Conservation (phyloP, 2,113 vertebrate species). For the Cheirogaleus medius region DNA sequence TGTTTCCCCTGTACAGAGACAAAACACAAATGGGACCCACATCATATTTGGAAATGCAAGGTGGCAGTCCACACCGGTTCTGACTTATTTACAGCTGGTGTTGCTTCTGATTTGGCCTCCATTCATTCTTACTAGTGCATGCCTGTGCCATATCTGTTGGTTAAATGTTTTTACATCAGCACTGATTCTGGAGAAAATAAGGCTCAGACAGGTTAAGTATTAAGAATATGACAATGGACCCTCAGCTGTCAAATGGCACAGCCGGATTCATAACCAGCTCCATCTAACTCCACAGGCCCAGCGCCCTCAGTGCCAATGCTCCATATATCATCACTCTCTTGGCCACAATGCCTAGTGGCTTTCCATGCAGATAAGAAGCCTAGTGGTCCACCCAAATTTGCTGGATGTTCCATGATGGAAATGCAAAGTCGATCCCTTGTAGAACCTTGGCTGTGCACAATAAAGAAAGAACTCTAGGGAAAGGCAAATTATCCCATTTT, state of each 20-base stretch:
- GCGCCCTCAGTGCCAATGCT: not conserved
- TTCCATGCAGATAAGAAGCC: not conserved
- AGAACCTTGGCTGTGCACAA: not conserved
- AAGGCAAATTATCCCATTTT: conserved; percentile 1
- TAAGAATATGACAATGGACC: not conserved
- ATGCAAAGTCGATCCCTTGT: not conserved
- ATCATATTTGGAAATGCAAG: not conserved
- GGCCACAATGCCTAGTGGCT: not conserved
- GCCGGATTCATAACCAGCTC: not conserved
- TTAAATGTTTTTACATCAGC: conserved; percentile 54
- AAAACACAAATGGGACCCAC: not conserved
- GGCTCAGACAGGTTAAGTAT: not conserved
- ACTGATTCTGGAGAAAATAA: conserved; percentile 53
- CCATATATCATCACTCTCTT: not conserved
- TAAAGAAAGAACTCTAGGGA: not conserved
- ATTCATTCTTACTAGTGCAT: not conserved
- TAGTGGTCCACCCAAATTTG: not conserved
- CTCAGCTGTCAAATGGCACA: not conserved
- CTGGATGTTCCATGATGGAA: not conserved
- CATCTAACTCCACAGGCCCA: not conserved
- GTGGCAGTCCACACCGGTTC: not conserved
- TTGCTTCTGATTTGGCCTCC: conserved; percentile 7
- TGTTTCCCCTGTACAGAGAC: not conserved
- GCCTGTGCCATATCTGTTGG: conserved; percentile 5
- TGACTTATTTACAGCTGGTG: not conserved